Evolutionary conservation across 2,888 invertebrate genomes (phyloP).

Genomic region (Lumbricus terrestris): DNA sequence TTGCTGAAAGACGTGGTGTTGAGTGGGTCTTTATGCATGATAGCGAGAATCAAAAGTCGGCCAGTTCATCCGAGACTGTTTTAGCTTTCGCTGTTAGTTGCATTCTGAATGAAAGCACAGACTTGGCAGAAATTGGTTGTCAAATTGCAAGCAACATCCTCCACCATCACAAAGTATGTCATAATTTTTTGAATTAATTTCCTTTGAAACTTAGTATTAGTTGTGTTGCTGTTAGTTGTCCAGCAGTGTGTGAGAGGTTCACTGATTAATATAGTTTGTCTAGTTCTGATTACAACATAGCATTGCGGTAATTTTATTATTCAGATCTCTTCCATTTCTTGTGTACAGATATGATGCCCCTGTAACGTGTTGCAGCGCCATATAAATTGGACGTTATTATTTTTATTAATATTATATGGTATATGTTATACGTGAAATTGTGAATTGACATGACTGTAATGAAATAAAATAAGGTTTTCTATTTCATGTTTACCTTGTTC

Average conservation of each 20-base stretch:
- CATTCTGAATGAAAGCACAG: neutral
- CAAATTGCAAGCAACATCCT: neutral
- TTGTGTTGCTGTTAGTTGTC: neutral
- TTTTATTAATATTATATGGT: too few species aligned
- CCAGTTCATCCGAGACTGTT: neutral
- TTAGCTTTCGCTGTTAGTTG: neutral
- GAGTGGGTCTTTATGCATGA: neutral
- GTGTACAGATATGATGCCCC: neutral
- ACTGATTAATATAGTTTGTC: neutral
- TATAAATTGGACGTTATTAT: too few species aligned
- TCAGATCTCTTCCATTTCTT: neutral
- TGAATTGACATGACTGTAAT: neutral
- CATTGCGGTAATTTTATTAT: neutral
- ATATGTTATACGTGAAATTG: neutral
- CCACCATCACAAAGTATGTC: neutral
- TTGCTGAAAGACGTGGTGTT: conserved; percentile 5
- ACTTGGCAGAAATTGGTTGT: conserved; percentile 15
- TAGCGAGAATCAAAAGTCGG: neutral
- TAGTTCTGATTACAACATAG: neutral
- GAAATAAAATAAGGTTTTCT: neutral
- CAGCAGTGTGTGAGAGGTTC: neutral
- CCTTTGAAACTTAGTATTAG: neutral
- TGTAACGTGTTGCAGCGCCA: too few species aligned
- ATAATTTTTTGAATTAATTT: neutral
- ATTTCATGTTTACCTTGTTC: neutral